Percentiles rank a stretch among this genome's conserved stretches.
phyloP scores from a whole-genome alignment of 2,113 vertebrate genomes.

The Haliaeetus leucogaster region DNA sequence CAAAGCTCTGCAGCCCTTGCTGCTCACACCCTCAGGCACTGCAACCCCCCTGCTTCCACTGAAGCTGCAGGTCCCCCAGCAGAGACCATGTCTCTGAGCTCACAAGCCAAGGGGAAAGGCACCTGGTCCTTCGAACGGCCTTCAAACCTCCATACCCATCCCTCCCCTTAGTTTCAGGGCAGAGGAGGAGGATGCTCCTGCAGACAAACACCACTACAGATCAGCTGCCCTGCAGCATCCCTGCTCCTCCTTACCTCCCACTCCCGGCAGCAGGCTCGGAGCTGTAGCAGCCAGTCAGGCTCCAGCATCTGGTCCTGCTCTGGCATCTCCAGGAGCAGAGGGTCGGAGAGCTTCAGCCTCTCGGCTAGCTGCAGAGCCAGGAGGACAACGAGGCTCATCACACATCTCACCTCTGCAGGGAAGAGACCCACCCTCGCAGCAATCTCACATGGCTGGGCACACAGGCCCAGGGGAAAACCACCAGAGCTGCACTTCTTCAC shows the following conservation, averaged over 20 bases:
- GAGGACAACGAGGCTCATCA: not conserved
- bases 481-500: not conserved
- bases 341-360: slow-evolving; percentile 80
- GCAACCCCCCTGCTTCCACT: not conserved
- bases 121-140: rapidly evolving
- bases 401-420: rapidly evolving
- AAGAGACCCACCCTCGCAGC: not conserved
- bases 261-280: slow-evolving; percentile 56
- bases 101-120: not conserved
- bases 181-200: not conserved
- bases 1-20: not conserved
- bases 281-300: slow-evolving; percentile 79
- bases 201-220: not conserved
- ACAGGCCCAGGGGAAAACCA: rapidly evolving
- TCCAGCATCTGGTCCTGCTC: slow-evolving; percentile 58
- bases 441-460: rapidly evolving
- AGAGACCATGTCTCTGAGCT: not conserved
- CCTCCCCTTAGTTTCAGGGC: not conserved
- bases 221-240: not conserved
- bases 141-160: not conserved
- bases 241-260: slow-evolving; percentile 63
- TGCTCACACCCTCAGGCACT: not conserved
- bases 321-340: slow-evolving; percentile 70
- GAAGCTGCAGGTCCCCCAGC: not conserved
- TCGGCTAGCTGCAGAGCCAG: slow-evolving; percentile 78